These are phyloP conservation scores for Cantharis lateralis DNA, from an alignment of 2,888 invertebrate genomes.

Conservation along the genomic window DNA sequence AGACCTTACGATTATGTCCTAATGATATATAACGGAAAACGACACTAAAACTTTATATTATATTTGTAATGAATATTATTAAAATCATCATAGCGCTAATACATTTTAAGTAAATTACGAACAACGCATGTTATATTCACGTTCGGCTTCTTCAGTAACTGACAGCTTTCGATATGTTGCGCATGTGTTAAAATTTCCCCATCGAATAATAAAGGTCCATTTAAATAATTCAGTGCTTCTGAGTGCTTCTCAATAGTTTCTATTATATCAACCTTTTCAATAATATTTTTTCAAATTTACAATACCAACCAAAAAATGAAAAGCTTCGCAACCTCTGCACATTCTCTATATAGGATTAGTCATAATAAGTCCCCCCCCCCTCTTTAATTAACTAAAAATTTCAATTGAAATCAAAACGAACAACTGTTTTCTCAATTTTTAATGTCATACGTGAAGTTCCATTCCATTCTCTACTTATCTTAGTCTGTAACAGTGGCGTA, in stretches of 20 bases:
- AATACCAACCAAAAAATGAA: too few species aligned
- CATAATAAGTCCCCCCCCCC: too few species aligned
- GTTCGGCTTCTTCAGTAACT: conserved; percentile 6
- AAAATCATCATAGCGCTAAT: neutral
- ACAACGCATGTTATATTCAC: conserved; percentile 4
- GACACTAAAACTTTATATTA: neutral
- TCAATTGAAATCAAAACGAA: too few species aligned
- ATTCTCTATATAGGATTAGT: too few species aligned
- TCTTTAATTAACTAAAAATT: too few species aligned
- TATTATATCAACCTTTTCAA: neutral
- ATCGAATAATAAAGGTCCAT: neutral
- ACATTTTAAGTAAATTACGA: neutral
- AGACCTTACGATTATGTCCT: neutral
- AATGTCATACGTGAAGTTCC: too few species aligned
- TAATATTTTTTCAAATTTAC: too few species aligned
- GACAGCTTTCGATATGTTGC: neutral
- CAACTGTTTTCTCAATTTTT: too few species aligned
- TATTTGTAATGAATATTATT: neutral
- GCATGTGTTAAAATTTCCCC: neutral
- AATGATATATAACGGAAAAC: neutral
- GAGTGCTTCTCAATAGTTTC: neutral
- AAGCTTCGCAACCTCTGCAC: too few species aligned
- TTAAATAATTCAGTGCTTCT: conserved; percentile 7
- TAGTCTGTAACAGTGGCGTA: too few species aligned
- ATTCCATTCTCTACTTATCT: too few species aligned